Conservation (phyloP, 1,140 invertebrate genomes). For the Bombus difficillimus region DNA sequence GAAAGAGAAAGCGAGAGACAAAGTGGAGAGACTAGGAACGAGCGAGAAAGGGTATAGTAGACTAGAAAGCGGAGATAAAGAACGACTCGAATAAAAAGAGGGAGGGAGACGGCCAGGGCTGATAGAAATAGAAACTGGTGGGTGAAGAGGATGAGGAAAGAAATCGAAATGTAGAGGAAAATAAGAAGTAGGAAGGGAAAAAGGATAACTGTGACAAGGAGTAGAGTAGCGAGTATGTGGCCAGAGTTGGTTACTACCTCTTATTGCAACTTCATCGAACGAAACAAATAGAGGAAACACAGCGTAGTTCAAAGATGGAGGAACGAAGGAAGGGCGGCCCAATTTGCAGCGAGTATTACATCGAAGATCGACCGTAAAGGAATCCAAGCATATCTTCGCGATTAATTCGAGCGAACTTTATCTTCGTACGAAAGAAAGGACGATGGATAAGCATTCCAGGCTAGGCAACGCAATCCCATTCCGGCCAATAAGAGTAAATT, state of each 20-base stretch:
- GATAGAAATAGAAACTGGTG: slow-evolving; percentile 53
- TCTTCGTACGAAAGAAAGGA: slow-evolving; percentile 37
- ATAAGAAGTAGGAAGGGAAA: slow-evolving; percentile 21
- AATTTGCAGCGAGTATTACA: slow-evolving; percentile 65
- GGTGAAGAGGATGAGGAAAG: slow-evolving; percentile 27
- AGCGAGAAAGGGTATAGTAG: slow-evolving; percentile 29
- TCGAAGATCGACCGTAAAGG: slow-evolving; percentile 40
- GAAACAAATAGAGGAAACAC: slow-evolving; percentile 40
- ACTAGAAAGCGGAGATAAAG: slow-evolving; percentile 48
- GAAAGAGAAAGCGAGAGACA: slow-evolving; percentile 38
- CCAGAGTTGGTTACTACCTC: slow-evolving; percentile 59
- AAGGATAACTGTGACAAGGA: slow-evolving; percentile 18
- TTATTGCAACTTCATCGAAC: slow-evolving; percentile 74
- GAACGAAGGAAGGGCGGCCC: slow-evolving; percentile 26
- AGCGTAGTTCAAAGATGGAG: neutral
- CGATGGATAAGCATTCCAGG: slow-evolving; percentile 47
- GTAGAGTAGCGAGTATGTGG: slow-evolving; percentile 57
- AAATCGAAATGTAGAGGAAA: slow-evolving; percentile 34
- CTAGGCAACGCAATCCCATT: slow-evolving; percentile 51
- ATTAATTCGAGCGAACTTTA: slow-evolving; percentile 60
- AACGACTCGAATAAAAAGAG: slow-evolving; percentile 46
- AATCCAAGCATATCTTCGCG: slow-evolving; percentile 10
- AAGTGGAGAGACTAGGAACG: neutral
- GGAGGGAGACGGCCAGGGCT: slow-evolving; percentile 35
- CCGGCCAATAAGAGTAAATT: slow-evolving; percentile 61